Conservation (phyloP, 2,797 vertebrate genomes). For the Sphenodon punctatus region DNA sequence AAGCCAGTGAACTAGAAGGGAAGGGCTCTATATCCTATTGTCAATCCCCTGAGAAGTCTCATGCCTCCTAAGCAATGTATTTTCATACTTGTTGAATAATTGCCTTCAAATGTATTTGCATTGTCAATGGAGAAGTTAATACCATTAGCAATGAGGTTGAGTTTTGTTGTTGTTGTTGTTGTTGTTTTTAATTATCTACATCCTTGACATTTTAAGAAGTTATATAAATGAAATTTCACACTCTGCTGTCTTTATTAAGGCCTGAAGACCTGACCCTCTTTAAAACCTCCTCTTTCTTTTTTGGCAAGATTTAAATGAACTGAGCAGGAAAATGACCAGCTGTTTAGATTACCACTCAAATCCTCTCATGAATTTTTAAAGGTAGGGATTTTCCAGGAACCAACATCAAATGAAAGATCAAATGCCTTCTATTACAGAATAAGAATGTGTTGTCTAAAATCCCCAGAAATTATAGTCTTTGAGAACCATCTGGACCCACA, state of each 20-base stretch:
- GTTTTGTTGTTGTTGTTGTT: not conserved
- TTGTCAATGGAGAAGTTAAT: conserved; percentile 15
- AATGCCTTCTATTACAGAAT: conserved; percentile 59
- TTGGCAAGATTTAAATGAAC: conserved; percentile 34
- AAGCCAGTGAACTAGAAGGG: not conserved
- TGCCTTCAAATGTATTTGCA: not conserved
- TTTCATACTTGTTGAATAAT: not conserved
- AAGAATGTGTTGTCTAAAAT: conserved; percentile 66
- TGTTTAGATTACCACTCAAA: conserved; percentile 66
- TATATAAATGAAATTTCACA: conserved; percentile 46
- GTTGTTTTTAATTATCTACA: conserved; percentile 24
- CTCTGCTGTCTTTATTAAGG: conserved; percentile 45
- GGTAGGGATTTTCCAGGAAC: conserved; percentile 59
- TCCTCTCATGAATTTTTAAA: conserved; percentile 72
- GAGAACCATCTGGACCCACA: conserved; percentile 62
- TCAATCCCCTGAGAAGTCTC: not conserved
- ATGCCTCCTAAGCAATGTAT: not conserved
- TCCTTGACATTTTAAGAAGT: conserved; percentile 45
- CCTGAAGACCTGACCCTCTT: conserved; percentile 11
- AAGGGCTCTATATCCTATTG: not conserved
- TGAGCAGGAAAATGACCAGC: conserved; percentile 67
- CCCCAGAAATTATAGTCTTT: conserved; percentile 58
- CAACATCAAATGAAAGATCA: conserved; percentile 69
- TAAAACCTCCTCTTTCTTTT: conserved; percentile 1
- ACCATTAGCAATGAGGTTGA: not conserved